phyloP scores from a whole-genome alignment of 1,140 invertebrate genomes.

The Drosophila fuyamai region DNA sequence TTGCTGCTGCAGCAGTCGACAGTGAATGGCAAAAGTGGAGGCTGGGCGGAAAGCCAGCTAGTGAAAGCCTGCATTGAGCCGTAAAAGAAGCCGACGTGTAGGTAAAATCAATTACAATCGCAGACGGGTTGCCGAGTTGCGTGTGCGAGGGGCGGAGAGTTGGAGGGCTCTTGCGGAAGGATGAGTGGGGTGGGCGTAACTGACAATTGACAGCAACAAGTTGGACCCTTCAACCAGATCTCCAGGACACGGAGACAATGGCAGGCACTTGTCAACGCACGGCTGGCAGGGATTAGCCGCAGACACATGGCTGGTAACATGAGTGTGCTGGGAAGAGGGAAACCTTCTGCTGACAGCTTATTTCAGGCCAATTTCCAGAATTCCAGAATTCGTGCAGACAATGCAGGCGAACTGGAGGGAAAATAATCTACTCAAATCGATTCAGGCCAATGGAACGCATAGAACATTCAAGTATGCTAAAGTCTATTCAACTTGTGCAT shows the following conservation, averaged over 20 bases:
- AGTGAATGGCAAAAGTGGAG: slow-evolving; percentile 21
- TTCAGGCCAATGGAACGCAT: slow-evolving; percentile 2
- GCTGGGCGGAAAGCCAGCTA: slow-evolving; percentile 10
- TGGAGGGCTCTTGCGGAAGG: background rate
- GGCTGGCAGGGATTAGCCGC: slow-evolving; percentile 44
- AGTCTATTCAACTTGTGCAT: slow-evolving; percentile 32
- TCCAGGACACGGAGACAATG: slow-evolving; percentile 33
- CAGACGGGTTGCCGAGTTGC: slow-evolving; percentile 34
- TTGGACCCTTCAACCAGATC: slow-evolving; percentile 47
- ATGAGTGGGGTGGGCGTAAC: slow-evolving; percentile 37
- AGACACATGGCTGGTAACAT: slow-evolving; percentile 20
- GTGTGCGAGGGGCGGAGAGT: background rate
- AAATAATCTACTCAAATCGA: slow-evolving; percentile 6
- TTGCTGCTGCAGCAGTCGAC: slow-evolving; percentile 54
- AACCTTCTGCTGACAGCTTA: slow-evolving; percentile 3
- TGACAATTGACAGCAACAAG: slow-evolving; percentile 78
- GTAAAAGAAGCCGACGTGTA: slow-evolving; percentile 61
- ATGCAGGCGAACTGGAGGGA: slow-evolving; percentile 4
- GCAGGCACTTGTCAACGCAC: slow-evolving; percentile 51
- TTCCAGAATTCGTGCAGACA: background rate
- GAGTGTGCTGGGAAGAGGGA: slow-evolving; percentile 16
- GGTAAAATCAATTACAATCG: slow-evolving; percentile 77
- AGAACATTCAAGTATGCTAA: slow-evolving; percentile 2
- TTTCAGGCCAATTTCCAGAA: slow-evolving; percentile 14
- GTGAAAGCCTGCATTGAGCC: slow-evolving; percentile 42